These are phyloP conservation scores for Meloe dianella DNA, from an alignment of 2,888 invertebrate species.

Conservation along the genomic window DNA sequence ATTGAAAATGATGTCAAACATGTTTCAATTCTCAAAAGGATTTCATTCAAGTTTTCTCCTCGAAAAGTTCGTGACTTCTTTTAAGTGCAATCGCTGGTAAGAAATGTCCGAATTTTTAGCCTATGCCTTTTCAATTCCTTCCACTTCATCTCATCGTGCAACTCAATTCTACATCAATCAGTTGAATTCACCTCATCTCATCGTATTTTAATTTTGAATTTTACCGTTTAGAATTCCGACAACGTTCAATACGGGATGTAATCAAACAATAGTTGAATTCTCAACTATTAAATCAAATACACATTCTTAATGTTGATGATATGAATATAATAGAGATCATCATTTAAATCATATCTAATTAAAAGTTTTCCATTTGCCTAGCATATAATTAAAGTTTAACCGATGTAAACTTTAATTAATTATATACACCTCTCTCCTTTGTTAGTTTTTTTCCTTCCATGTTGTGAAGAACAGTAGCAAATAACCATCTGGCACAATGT, in stretches of 20 bases:
- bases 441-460: background rate
- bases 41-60: no score
- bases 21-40: no score
- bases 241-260: background rate
- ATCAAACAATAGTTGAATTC: background rate
- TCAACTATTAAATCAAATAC: background rate
- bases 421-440: no score
- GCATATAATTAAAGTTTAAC: no score
- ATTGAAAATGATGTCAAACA: no score
- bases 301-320: background rate
- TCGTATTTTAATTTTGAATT: background rate
- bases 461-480: background rate
- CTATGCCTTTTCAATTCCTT: background rate
- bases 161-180: no score
- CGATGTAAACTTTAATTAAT: no score
- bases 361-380: background rate
- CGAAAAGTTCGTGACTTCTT: no score
- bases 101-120: background rate
- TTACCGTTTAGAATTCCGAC: background rate
- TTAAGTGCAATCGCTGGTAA: no score
- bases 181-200: background rate
- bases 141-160: no score
- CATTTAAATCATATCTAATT: background rate
- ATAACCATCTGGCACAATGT: background rate
- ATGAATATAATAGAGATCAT: background rate